Conservation (phyloP, 2,113 vertebrate species). For the Myanophis thanlyinensis region DNA sequence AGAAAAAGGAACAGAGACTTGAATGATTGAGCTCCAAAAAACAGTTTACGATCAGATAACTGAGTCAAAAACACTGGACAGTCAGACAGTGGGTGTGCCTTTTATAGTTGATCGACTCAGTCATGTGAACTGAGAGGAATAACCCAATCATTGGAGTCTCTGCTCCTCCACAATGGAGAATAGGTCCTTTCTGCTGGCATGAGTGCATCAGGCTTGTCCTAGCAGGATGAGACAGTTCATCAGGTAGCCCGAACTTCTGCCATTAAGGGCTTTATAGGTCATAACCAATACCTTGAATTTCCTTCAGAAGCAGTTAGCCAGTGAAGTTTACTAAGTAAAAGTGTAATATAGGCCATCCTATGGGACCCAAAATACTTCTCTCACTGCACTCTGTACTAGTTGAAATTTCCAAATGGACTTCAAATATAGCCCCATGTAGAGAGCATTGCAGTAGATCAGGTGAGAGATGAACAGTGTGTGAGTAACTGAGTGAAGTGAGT, state of each 20-base stretch:
- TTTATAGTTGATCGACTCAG: too few species aligned
- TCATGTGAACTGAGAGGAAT: too few species aligned
- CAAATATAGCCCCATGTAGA: background rate
- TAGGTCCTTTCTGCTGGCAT: background rate
- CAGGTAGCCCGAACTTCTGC: background rate
- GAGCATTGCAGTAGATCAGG: background rate
- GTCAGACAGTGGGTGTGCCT: too few species aligned
- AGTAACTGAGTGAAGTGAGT: too few species aligned
- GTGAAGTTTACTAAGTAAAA: background rate
- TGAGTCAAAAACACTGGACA: too few species aligned
- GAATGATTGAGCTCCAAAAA: too few species aligned
- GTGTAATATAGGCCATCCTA: background rate
- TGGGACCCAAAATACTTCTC: background rate
- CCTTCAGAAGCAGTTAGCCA: background rate
- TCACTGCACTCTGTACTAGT: background rate
- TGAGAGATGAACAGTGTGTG: too few species aligned
- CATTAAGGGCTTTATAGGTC: background rate
- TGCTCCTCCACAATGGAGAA: too few species aligned
- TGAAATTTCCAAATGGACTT: background rate
- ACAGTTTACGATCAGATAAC: too few species aligned
- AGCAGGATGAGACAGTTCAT: background rate
- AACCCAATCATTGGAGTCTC: too few species aligned
- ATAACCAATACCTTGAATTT: background rate
- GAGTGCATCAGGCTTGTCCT: background rate
- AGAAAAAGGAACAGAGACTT: too few species aligned